Evolutionary conservation across 2,888 invertebrate species (phyloP), one percentile per base, ranked within the genome.

Genomic region (Leptarthrus brevirostris): DNA sequence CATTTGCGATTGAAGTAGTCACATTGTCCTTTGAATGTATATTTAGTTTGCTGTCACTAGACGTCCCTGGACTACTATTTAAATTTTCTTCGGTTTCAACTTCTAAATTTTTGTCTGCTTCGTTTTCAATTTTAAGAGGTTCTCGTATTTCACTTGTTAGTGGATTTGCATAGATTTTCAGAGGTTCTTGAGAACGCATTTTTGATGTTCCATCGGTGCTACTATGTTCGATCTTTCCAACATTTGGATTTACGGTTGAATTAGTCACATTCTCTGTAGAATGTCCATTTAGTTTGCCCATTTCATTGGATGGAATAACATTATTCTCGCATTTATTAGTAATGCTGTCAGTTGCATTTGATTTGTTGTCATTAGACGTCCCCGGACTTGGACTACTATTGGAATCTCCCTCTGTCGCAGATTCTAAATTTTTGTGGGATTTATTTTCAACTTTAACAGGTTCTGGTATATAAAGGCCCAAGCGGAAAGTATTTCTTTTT

Each of bases 401-500:
- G 6, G 40, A 40, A 12, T 12, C 3, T n/a, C 12, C 12, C 40
- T 1, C 40, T 1, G 12, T 30, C 8, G 30, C 4, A 30, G 30
- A 40, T 12, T 40, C n/a, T 3, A 12, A 12, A 12, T n/a, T 20
- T 2, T n/a, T 3, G 4, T 54, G 24, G 10, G 8, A 10, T n/a
- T 54, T 26, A 26, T 54, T 66, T 74, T 47, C 74, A 49, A 24
- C 16, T 74, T 52, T 74, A 76, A 5, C 75, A 36, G 10, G n/a
- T 34, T 58, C 52, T 2, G 81, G 79, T 2, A 79, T 81, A 26
- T 74, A 70, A n/a, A n/a, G n/a, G 24, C 74, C 81, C 74, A 81
- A 79, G 70, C 81, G 81, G 36, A 77, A 84, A 1, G 79, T 71
- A 5, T 75, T 53, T n/a, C 70, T 78, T 6, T 76, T 71, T 0